Percentiles rank a stretch among this genome's conserved stretches.
Evolutionary conservation across 92 coral and sea anemone species (phyloP).

Genomic region (Muricea muricata): DNA sequence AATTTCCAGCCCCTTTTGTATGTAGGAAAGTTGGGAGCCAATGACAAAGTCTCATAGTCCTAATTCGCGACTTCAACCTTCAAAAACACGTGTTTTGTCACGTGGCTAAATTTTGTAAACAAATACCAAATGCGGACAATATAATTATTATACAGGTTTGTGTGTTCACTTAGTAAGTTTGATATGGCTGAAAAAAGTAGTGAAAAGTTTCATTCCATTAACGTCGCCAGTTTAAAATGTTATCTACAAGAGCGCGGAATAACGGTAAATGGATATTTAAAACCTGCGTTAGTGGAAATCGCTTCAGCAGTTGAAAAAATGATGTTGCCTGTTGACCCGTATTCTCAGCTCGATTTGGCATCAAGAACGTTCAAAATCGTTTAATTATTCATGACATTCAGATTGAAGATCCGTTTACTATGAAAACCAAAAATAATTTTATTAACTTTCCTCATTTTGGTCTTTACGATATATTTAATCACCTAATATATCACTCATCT

Average conservation of each 20-base stretch:
- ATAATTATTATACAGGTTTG: neutral
- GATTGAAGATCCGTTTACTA: neutral
- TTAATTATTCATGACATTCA: slow-evolving; percentile 48
- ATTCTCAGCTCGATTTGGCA: slow-evolving; percentile 19
- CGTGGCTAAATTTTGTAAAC: neutral
- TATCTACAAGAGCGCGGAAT: slow-evolving; percentile 49
- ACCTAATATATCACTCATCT: neutral
- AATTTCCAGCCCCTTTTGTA: too few relatives aligned
- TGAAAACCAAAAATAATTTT: neutral
- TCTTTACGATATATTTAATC: neutral
- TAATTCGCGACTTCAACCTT: neutral
- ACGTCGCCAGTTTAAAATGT: slow-evolving; percentile 10
- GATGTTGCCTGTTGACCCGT: slow-evolving; percentile 45
- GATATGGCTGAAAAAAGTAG: neutral
- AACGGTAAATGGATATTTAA: slow-evolving; percentile 40
- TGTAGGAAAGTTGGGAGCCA: too few relatives aligned
- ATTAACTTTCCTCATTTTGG: neutral
- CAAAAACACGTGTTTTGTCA: neutral
- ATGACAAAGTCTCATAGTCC: too few relatives aligned
- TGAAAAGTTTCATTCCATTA: neutral
- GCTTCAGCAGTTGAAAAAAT: slow-evolving; percentile 42
- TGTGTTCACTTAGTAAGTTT: too few relatives aligned
- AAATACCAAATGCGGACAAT: neutral
- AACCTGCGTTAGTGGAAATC: slow-evolving; percentile 24
- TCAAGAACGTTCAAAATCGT: neutral